Percentiles rank a stretch among this genome's conserved stretches.
phyloP scores from a whole-genome alignment of 2,888 invertebrate species.

The Sturmia bella region DNA sequence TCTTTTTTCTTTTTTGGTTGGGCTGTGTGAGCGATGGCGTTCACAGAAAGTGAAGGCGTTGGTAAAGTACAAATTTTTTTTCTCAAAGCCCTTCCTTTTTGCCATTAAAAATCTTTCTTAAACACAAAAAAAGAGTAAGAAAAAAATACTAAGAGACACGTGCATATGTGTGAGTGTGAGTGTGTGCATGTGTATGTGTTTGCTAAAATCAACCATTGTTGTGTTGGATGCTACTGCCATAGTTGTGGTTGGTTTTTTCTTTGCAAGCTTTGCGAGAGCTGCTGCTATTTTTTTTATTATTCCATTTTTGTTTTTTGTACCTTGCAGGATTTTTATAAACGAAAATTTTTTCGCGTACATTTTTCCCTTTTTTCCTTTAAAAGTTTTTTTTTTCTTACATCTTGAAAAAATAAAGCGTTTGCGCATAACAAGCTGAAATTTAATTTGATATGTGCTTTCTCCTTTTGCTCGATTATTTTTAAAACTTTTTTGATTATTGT shows the following conservation, averaged over 20 bases:
- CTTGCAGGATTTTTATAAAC: constrained; percentile 49
- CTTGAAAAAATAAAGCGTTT: constrained; percentile 55
- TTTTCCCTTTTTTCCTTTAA: constrained; percentile 29
- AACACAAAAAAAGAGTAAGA: not conserved
- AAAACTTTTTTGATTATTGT: constrained; percentile 18
- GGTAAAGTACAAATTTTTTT: constrained; percentile 45
- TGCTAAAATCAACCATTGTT: constrained; percentile 51
- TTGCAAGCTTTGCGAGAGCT: constrained; percentile 29
- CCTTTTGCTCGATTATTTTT: constrained; percentile 30
- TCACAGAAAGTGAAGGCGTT: constrained; percentile 55
- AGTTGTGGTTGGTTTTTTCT: constrained; percentile 57
- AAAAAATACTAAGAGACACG: constrained; percentile 42
- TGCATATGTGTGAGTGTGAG: not conserved
- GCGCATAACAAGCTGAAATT: constrained; percentile 54
- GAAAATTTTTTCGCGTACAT: constrained; percentile 40
- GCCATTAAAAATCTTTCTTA: constrained; percentile 50
- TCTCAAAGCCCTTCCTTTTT: constrained; percentile 57
- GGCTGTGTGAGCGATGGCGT: constrained; percentile 9
- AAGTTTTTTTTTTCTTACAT: constrained; percentile 27
- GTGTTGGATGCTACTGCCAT: constrained; percentile 50
- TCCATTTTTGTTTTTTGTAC: constrained; percentile 29
- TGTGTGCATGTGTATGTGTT: constrained; percentile 9
- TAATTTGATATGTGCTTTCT: constrained; percentile 37
- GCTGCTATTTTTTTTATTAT: constrained; percentile 21
- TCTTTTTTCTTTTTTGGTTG: constrained; percentile 1